These are phyloP conservation scores for Gallirallus australis DNA, from an alignment of 2,797 vertebrate species.

Conservation along the genomic window DNA sequence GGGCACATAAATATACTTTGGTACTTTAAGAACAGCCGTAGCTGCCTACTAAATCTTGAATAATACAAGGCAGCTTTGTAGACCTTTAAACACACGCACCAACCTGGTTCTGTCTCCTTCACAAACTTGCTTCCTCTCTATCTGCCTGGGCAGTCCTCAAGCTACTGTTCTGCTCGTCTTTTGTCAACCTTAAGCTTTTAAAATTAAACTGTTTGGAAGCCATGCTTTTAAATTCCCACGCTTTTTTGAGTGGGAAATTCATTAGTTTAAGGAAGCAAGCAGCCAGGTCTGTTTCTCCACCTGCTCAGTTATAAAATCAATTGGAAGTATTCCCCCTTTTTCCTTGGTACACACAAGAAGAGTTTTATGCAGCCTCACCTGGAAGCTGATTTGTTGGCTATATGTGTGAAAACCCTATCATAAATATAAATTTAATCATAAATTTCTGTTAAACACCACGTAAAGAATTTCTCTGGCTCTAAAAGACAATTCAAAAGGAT, in stretches of 20 bases:
- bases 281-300: neutral
- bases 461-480: neutral
- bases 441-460: neutral
- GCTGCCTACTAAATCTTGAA: conserved; percentile 54
- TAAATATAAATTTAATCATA: neutral
- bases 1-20: conserved; percentile 38
- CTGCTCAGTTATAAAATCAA: neutral
- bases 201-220: conserved; percentile 17
- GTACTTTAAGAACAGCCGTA: neutral
- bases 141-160: neutral
- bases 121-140: conserved; percentile 1
- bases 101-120: conserved; percentile 3
- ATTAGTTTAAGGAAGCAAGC: neutral
- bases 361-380: neutral
- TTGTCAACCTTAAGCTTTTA: neutral
- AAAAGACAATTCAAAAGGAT: neutral
- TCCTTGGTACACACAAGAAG: neutral
- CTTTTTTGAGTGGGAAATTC: neutral
- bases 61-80: conserved; percentile 60
- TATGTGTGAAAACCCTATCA: neutral
- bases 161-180: neutral
- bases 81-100: conserved; percentile 50
- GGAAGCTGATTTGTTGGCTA: neutral
- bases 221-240: neutral
- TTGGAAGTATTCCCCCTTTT: neutral